A percentile compares a stretch with the other conserved stretches of the same genome.
Conservation (phyloP, 2,797 vertebrate genomes). For the Pangasius djambal region DNA sequence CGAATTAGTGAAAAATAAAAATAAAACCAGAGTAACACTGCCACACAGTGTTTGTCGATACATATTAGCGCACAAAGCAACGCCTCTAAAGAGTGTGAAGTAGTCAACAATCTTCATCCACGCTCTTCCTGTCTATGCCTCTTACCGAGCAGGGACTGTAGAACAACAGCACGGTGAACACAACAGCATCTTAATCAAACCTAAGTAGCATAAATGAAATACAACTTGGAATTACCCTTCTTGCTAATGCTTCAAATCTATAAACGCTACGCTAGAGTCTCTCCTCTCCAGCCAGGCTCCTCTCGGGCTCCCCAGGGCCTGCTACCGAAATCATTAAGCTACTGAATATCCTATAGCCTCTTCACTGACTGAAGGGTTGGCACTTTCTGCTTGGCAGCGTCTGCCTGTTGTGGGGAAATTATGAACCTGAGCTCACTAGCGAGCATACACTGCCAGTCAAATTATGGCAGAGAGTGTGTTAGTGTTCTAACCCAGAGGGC, state of each 20-base stretch:
- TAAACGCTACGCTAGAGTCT: neutral
- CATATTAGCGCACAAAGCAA: neutral
- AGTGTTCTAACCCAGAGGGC: constrained; percentile 13
- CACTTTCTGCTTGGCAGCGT: constrained; percentile 26
- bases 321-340: neutral
- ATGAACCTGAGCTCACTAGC: constrained; percentile 24
- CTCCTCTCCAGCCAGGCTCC: constrained; percentile 10
- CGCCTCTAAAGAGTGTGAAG: neutral
- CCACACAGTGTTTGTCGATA: neutral
- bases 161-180: neutral
- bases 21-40: neutral
- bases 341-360: constrained; percentile 21
- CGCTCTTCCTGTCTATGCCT: neutral
- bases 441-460: constrained; percentile 17
- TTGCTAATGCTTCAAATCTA: constrained; percentile 10
- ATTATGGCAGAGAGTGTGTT: constrained; percentile 7
- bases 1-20: neutral
- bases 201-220: constrained; percentile 1
- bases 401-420: constrained; percentile 34
- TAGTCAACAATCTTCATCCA: neutral
- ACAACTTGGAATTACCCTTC: constrained; percentile 5
- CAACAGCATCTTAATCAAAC: neutral
- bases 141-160: neutral
- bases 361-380: constrained; percentile 20
- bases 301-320: neutral